Evolutionary conservation across 2,888 invertebrate species (phyloP), one percentile per base, ranked within the genome.

Genomic region (Apoda limacodes): DNA sequence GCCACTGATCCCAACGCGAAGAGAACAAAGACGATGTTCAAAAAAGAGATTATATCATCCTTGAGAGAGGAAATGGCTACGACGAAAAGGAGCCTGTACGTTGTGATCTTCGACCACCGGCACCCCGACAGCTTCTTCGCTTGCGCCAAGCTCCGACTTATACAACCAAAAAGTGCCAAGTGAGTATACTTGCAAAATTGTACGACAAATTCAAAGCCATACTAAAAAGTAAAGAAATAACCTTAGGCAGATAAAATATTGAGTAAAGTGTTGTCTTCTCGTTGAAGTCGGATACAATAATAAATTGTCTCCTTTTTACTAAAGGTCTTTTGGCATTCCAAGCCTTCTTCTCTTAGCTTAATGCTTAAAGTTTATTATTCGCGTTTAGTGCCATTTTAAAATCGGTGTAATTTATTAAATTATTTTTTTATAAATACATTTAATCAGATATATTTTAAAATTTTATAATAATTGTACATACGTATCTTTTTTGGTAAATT

Each of bases 51-150:
- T 44, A 69, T 93, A 28, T 85, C 88, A 32, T 69, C 90, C 21
- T 55, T 93, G 30, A 87, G 89, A 2, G 84, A 85, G 19, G 92
- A 93, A 61, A 82, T 92, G 48, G 85, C 86, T 28, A 89, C 88
- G 44, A 89, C 89, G 0, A 88, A 88, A 46, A 83, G 94, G 35
- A 86, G 87, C 23, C 70, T 94, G 13, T 94, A 93, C 60, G 78
- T 95, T 28, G 93, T 93, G 21, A 71, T 95, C 11, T 92, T 88
- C 56, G 93, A 94, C 51, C 84, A 86, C 37, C 85, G 85, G 29
- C 89, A 92, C 52, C 67, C 85, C 1, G 90, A 92, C 43, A 87
- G 87, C 34, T 92, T 90, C 55, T 63, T 93, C 47, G 89, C 90
- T 0, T 96, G 95, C 60, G 91, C 94, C 1, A 90, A 90, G 64